Evolutionary conservation across 2,797 vertebrate genomes (phyloP).

Genomic region (Atherinosoma microstoma): DNA sequence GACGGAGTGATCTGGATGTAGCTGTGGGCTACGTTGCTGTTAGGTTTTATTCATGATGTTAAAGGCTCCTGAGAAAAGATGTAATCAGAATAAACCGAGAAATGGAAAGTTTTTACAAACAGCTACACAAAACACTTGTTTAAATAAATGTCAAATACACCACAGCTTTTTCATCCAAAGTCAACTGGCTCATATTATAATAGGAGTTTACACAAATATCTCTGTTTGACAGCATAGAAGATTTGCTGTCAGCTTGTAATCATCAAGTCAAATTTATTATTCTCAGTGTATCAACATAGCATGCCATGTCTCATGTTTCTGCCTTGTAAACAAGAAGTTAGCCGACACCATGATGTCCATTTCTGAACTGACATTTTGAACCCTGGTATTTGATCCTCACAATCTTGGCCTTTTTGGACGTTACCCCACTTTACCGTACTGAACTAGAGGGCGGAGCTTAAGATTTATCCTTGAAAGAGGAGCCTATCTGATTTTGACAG

Average conservation of each 20-base stretch:
- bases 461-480: neutral
- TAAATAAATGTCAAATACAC: neutral
- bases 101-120: neutral
- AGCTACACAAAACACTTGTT: neutral
- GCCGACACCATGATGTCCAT: neutral
- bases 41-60: neutral
- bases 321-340: neutral
- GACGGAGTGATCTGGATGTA: neutral
- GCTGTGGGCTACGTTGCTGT: slow-evolving; percentile 19
- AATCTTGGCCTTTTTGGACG: neutral
- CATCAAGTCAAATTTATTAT: neutral
- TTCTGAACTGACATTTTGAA: neutral
- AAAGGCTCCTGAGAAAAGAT: slow-evolving; percentile 13
- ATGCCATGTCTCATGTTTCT: neutral
- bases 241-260: neutral
- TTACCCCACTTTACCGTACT: neutral
- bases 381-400: neutral
- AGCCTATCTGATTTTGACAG: neutral
- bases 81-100: neutral
- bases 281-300: neutral
- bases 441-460: neutral
- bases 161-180: neutral
- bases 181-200: neutral
- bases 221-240: neutral
- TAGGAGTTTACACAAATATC: neutral